Percentiles rank a stretch among this genome's conserved stretches.
Conservation (phyloP, 2,797 vertebrate genomes). For the Hypotaenidia okinawae region DNA sequence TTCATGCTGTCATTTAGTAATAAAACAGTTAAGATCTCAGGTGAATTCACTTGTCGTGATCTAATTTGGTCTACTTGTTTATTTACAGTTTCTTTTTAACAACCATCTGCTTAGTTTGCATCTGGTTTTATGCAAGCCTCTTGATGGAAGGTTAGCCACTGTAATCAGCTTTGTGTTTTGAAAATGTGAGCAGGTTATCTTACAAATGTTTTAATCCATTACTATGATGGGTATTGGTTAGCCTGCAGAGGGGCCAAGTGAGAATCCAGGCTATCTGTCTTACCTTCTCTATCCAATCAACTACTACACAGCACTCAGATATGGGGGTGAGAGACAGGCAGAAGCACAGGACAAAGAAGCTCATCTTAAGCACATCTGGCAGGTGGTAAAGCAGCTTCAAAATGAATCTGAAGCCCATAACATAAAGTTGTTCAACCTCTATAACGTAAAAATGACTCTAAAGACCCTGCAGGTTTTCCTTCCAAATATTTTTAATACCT, state of each 20-base stretch:
- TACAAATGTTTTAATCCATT: not conserved
- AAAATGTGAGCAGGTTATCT: not conserved
- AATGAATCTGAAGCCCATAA: not conserved
- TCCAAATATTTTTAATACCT: not conserved
- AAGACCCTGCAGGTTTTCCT: not conserved
- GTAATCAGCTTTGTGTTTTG: not conserved
- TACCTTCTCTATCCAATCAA: accelerated
- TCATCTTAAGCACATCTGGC: not conserved
- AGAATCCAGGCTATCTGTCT: accelerated
- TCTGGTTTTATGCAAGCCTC: conserved; percentile 39
- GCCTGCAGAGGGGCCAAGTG: accelerated
- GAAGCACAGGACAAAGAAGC: not conserved
- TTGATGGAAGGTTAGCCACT: conserved; percentile 12
- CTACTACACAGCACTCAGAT: not conserved
- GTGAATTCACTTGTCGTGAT: not conserved
- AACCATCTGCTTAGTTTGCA: not conserved
- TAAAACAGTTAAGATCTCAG: not conserved
- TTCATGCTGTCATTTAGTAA: not conserved
- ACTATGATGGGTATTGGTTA: accelerated
- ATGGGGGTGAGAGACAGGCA: not conserved
- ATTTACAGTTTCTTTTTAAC: not conserved
- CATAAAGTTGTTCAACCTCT: not conserved
- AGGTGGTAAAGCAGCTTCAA: not conserved
- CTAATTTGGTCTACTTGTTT: not conserved
- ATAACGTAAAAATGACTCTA: not conserved